Conservation (phyloP, 2,797 vertebrate genomes). For the Ctenochaetus hawaiiensis region DNA sequence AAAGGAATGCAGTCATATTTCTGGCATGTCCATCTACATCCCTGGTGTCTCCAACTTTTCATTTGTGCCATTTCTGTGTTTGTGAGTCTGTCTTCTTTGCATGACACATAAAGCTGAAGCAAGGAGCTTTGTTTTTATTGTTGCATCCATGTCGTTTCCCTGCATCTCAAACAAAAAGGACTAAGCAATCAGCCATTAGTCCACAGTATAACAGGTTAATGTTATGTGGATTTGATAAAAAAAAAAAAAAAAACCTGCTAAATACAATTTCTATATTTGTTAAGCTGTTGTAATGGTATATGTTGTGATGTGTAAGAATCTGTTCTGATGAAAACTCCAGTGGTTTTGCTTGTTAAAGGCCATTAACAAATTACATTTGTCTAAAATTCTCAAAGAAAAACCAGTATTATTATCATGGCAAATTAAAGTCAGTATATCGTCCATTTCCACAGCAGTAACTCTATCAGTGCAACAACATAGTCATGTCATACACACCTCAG, state of each 20-base stretch:
- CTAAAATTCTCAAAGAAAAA: background rate
- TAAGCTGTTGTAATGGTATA: background rate
- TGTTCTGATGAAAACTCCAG: background rate
- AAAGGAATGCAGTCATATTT: constrained; percentile 22
- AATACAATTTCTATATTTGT: background rate
- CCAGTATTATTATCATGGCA: background rate
- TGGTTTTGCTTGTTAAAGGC: constrained; percentile 1
- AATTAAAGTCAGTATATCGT: background rate
- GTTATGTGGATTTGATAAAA: background rate
- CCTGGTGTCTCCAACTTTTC: constrained; percentile 25
- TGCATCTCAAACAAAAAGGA: constrained; percentile 34
- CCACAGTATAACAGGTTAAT: background rate
- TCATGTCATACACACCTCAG: too few relatives aligned
- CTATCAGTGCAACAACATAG: too few relatives aligned
- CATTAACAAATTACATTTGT: background rate
- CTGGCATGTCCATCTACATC: constrained; percentile 42
- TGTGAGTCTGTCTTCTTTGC: constrained; percentile 54
- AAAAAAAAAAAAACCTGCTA: background rate
- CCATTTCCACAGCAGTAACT: background rate
- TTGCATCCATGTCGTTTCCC: constrained; percentile 50
- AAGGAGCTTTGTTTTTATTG: background rate
- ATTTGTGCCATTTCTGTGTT: constrained; percentile 28
- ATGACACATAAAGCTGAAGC: constrained; percentile 48
- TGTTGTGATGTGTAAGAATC: background rate
- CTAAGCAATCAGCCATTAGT: background rate